A percentile compares a stretch with the other conserved stretches of the same genome.
phyloP scores from a whole-genome alignment of 2,888 invertebrate genomes.

The Megalurothrips usitatus region DNA sequence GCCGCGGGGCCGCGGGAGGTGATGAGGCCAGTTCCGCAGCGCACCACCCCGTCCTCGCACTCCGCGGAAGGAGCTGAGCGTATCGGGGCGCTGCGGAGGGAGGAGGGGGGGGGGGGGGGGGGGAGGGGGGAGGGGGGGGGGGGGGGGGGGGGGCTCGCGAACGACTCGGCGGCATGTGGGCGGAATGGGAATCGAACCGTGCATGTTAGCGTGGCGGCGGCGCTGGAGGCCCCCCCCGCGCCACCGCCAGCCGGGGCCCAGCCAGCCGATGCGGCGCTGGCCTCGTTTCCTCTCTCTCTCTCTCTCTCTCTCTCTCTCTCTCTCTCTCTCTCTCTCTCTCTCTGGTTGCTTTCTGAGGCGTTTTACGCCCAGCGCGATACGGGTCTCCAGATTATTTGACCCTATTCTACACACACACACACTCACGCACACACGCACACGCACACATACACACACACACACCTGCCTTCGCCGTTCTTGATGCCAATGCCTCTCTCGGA shows the following conservation, averaged over 20 bases:
- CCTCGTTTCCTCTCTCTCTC: not conserved
- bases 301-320: not conserved
- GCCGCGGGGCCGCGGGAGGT: too few species aligned
- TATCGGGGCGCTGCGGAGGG: not conserved
- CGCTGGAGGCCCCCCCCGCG: not conserved
- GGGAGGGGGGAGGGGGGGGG: not conserved
- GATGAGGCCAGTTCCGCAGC: too few species aligned
- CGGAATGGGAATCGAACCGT: conserved; percentile 11
- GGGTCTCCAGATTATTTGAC: conserved; percentile 3
- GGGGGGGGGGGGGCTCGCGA: not conserved
- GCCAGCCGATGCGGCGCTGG: not conserved
- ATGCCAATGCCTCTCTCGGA: too few species aligned
- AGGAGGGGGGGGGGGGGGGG: not conserved
- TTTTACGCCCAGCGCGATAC: not conserved
- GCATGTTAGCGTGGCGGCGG: not conserved
- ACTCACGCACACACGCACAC: too few species aligned
- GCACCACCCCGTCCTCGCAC: too few species aligned
- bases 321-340: not conserved
- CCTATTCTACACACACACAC: not conserved
- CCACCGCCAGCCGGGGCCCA: not conserved
- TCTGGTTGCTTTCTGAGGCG: conserved; percentile 3
- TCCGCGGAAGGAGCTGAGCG: not conserved
- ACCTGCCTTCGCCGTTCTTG: too few species aligned
- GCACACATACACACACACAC: too few species aligned
- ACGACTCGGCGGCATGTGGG: not conserved